Evolutionary conservation across 1,140 invertebrate genomes (phyloP).

Genomic region (Bombus impatiens): DNA sequence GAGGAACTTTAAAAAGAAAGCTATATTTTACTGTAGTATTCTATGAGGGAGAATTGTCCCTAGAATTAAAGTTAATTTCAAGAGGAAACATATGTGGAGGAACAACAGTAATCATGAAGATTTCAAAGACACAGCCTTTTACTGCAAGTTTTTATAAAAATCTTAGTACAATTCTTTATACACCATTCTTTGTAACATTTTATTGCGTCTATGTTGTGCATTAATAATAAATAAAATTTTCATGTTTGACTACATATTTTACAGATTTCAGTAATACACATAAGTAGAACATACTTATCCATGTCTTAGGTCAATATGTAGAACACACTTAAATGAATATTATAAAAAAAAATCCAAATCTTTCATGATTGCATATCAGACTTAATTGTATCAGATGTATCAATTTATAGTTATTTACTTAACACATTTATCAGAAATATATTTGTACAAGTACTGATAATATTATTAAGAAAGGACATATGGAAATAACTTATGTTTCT

Average conservation of each 20-base stretch:
- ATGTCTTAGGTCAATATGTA: slow-evolving; percentile 15
- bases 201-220: slow-evolving; percentile 20
- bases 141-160: slow-evolving; percentile 63
- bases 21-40: slow-evolving; percentile 23
- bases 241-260: slow-evolving; percentile 44
- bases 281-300: slow-evolving; percentile 48
- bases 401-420: slow-evolving; percentile 23
- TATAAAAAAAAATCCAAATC: slow-evolving; percentile 5
- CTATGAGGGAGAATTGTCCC: background rate
- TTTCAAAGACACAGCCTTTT: slow-evolving; percentile 34
- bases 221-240: slow-evolving; percentile 48
- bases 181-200: slow-evolving; percentile 60
- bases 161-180: slow-evolving; percentile 55
- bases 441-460: slow-evolving; percentile 50
- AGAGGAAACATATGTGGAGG: background rate
- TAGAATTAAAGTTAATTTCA: background rate
- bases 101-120: slow-evolving; percentile 2
- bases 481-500: slow-evolving; percentile 3
- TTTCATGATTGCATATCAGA: slow-evolving; percentile 5
- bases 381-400: slow-evolving; percentile 25
- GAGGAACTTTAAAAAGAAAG: slow-evolving; percentile 18
- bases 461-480: slow-evolving; percentile 28
- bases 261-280: slow-evolving; percentile 32
- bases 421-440: slow-evolving; percentile 6
- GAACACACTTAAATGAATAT: slow-evolving; percentile 4